Conservation (phyloP, 2,888 invertebrate species). For the Isotomurus palustris region DNA sequence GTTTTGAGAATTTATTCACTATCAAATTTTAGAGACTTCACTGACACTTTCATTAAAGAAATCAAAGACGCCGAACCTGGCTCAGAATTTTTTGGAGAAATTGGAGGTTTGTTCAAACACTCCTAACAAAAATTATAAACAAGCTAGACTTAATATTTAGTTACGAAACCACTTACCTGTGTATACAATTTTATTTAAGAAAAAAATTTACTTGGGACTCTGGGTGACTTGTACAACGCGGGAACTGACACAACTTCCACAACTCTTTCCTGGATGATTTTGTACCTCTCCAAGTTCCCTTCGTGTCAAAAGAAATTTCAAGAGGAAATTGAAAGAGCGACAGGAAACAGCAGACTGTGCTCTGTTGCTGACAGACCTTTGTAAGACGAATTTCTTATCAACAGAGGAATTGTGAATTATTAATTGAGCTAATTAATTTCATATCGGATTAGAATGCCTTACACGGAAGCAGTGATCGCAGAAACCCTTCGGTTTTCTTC, state of each 20-base stretch:
- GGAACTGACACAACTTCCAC: constrained; percentile 20
- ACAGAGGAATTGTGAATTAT: too few species aligned
- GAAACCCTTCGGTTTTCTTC: constrained; percentile 28
- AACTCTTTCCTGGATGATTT: constrained; percentile 16
- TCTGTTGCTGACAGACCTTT: constrained; percentile 14
- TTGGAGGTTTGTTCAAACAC: constrained; percentile 10
- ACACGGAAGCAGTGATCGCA: constrained; percentile 25
- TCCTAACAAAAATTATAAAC: not conserved
- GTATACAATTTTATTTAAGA: constrained; percentile 6
- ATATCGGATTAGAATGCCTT: constrained; percentile 24
- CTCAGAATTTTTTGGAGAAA: constrained; percentile 20
- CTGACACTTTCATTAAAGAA: constrained; percentile 21
- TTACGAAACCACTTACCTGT: not conserved
- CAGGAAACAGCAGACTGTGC: constrained; percentile 12
- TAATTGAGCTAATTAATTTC: too few species aligned
- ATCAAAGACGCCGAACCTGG: constrained; percentile 15
- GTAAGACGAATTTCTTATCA: too few species aligned
- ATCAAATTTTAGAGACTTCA: constrained; percentile 20
- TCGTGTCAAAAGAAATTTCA: constrained; percentile 20
- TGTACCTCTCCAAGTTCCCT: constrained; percentile 9
- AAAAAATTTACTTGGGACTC: not conserved
- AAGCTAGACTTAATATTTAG: not conserved
- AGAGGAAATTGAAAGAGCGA: constrained; percentile 11
- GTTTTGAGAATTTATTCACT: not conserved
- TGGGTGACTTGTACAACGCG: constrained; percentile 8